These are phyloP conservation scores for Corella eumyota DNA, from an alignment of 23 tunicate species.

Conservation along the genomic window DNA sequence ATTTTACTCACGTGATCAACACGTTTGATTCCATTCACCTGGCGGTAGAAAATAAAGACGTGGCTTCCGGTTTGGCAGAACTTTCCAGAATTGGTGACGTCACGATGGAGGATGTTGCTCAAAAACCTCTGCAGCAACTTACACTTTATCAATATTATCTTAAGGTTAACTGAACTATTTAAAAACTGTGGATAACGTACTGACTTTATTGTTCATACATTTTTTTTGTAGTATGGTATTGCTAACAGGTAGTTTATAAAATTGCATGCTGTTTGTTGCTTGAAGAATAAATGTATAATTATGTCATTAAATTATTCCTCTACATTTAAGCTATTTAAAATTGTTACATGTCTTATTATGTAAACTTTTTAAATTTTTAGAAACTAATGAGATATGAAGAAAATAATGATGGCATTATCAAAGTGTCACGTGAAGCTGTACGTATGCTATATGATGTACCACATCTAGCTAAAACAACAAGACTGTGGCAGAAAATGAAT, in stretches of 20 bases:
- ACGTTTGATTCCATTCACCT: slow-evolving; percentile 11
- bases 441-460: slow-evolving; percentile 24
- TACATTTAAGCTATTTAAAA: too few species aligned
- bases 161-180: slow-evolving; percentile 10
- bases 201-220: too few species aligned
- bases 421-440: slow-evolving; percentile 11
- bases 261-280: too few species aligned
- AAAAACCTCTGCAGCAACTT: slow-evolving; percentile 14
- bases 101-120: slow-evolving; percentile 18
- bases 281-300: too few species aligned
- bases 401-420: neutral
- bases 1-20: slow-evolving; percentile 31
- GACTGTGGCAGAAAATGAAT: slow-evolving; percentile 15
- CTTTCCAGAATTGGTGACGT: slow-evolving; percentile 10
- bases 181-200: neutral
- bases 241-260: too few species aligned
- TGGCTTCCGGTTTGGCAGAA: slow-evolving; percentile 23
- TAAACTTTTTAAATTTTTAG: too few species aligned
- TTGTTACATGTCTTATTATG: too few species aligned
- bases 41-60: slow-evolving; percentile 1
- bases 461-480: slow-evolving; percentile 7
- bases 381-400: slow-evolving; percentile 7
- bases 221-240: too few species aligned
- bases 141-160: slow-evolving; percentile 25
- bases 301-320: too few species aligned